phyloP scores from a whole-genome alignment of 2,113 vertebrate genomes.

The Micronycteris hirsuta region DNA sequence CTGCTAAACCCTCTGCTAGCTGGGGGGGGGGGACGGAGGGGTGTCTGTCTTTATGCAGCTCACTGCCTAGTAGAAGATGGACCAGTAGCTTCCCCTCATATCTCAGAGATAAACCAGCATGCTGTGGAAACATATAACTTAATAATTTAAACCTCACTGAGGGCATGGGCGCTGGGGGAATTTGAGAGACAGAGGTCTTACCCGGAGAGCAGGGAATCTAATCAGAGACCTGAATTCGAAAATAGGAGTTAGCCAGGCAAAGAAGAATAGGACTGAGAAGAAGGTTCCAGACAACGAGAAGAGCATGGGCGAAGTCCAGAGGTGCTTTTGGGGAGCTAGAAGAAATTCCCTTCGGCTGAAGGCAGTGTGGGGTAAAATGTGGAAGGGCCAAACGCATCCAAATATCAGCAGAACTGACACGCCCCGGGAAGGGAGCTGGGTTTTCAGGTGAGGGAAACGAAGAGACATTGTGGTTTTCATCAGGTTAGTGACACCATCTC shows the following conservation, averaged over 20 bases:
- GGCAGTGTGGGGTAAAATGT: neutral
- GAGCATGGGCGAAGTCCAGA: neutral
- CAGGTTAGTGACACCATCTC: accelerated
- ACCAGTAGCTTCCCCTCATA: neutral
- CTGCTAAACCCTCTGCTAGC: neutral
- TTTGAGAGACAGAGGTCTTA: neutral
- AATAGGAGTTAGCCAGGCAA: neutral
- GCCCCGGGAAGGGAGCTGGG: neutral
- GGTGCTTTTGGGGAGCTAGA: no score
- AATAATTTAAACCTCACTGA: neutral
- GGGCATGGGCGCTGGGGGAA: neutral
- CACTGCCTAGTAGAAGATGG: neutral
- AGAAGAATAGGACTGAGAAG: neutral
- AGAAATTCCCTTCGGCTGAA: neutral
- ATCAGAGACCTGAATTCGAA: neutral
- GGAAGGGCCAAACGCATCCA: neutral
- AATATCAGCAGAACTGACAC: neutral
- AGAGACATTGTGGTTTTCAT: accelerated
- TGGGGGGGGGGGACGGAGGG: neutral
- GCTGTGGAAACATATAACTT: neutral
- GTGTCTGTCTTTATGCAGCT: neutral
- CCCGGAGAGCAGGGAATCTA: neutral
- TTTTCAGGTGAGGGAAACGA: neutral
- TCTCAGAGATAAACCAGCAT: neutral
- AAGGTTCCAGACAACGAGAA: neutral